Conservation (phyloP, 2,888 invertebrate species). For the Sipha maydis region DNA sequence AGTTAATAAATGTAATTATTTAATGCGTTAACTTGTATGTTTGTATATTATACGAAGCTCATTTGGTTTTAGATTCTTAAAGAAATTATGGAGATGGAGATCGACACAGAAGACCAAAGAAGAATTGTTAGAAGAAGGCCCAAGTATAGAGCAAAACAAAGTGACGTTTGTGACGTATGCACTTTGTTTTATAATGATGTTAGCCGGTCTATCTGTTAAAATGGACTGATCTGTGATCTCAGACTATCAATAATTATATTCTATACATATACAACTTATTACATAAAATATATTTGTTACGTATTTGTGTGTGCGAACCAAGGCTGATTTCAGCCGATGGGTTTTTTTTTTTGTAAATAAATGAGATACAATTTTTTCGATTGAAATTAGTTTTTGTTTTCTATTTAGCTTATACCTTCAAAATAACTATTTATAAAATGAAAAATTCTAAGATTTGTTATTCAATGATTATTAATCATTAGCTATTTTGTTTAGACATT, state of each 20-base stretch:
- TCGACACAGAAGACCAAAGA: slow-evolving; percentile 6
- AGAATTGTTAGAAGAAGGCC: slow-evolving; percentile 38
- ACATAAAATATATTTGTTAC: background rate
- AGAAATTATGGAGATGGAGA: slow-evolving; percentile 47
- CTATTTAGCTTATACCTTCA: too few relatives aligned
- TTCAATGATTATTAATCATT: too few relatives aligned
- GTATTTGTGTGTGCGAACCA: background rate
- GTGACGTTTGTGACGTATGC: slow-evolving; percentile 49
- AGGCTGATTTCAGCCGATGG: slow-evolving; percentile 6
- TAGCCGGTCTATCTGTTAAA: slow-evolving; percentile 56
- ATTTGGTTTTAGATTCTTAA: slow-evolving; percentile 49
- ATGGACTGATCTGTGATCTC: slow-evolving; percentile 5
- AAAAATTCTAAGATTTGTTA: too few relatives aligned
- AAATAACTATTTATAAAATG: too few relatives aligned
- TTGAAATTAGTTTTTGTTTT: too few relatives aligned
- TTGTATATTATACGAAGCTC: background rate
- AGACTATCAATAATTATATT: background rate
- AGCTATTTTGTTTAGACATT: too few relatives aligned
- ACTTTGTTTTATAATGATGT: slow-evolving; percentile 60
- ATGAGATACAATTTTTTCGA: too few relatives aligned
- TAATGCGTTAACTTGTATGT: background rate
- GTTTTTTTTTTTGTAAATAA: too few relatives aligned
- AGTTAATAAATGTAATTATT: background rate
- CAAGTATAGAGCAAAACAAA: background rate
- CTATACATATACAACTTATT: background rate